Conservation (phyloP, 2,888 invertebrate genomes). For the Leucozona laternaria region DNA sequence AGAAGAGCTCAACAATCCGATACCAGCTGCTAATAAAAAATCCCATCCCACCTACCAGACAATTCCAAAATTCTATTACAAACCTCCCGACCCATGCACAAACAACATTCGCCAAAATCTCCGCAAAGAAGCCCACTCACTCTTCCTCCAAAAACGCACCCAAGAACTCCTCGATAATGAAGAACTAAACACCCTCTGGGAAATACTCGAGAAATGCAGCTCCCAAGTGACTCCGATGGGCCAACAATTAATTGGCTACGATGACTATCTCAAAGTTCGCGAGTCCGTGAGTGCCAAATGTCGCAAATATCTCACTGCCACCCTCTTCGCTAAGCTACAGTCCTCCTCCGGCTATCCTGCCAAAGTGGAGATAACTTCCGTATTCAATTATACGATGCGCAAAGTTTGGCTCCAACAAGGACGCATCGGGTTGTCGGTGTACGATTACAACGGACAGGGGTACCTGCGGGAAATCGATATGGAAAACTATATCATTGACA, state of each 20-base stretch:
- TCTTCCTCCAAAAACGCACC: conserved; percentile 93
- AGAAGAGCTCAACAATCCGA: conserved; percentile 76
- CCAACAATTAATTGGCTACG: conserved; percentile 93
- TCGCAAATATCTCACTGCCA: conserved; percentile 91
- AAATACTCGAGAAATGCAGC: conserved; percentile 90
- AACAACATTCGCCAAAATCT: conserved; percentile 92
- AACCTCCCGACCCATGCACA: conserved; percentile 89
- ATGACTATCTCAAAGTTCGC: conserved; percentile 92
- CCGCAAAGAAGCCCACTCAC: conserved; percentile 94
- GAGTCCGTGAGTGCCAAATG: conserved; percentile 90
- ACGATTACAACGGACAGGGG: conserved; percentile 96
- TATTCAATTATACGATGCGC: conserved; percentile 98
- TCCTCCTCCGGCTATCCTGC: conserved; percentile 92
- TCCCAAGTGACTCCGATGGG: conserved; percentile 89
- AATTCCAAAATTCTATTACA: conserved; percentile 91
- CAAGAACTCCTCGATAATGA: conserved; percentile 93
- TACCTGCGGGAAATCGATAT: conserved; percentile 94
- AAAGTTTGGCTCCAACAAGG: conserved; percentile 98
- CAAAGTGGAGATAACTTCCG: conserved; percentile 92
- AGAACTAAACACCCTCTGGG: conserved; percentile 94
- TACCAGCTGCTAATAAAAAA: background rate
- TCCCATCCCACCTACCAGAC: conserved; percentile 83
- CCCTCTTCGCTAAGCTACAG: conserved; percentile 94
- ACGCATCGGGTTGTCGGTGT: conserved; percentile 95
- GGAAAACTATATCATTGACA: conserved; percentile 96